Percentiles rank a stretch among this genome's conserved stretches.
Evolutionary conservation across 2,113 vertebrate species (phyloP).

Genomic region (Lasiurus borealis): DNA sequence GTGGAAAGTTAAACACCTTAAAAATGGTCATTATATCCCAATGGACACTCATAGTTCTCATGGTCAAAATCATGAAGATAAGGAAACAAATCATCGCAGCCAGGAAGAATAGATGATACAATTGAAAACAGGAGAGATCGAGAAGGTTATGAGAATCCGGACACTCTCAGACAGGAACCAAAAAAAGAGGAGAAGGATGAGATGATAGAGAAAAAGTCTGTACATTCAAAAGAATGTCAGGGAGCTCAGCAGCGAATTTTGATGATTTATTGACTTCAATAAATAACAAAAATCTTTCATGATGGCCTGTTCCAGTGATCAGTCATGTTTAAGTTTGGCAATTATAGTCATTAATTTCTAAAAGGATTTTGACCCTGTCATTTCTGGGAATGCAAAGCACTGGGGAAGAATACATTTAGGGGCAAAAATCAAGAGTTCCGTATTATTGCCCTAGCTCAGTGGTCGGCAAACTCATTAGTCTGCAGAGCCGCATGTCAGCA

Average conservation of each 20-base stretch:
- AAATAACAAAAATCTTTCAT: too few relatives aligned
- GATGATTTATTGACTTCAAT: neutral
- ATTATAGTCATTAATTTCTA: too few relatives aligned
- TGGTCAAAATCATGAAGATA: neutral
- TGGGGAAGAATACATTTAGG: too few relatives aligned
- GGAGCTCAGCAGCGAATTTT: neutral
- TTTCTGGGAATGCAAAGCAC: too few relatives aligned
- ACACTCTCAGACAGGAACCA: neutral
- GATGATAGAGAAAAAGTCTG: neutral
- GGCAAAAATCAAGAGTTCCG: too few relatives aligned
- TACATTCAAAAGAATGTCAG: neutral
- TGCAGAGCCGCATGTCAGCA: too few relatives aligned
- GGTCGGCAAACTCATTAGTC: too few relatives aligned
- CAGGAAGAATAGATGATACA: neutral
- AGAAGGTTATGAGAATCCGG: neutral
- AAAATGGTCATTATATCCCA: neutral
- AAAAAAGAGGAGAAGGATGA: too few relatives aligned
- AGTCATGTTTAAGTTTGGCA: too few relatives aligned
- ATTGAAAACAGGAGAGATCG: neutral
- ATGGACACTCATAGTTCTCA: neutral
- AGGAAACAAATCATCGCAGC: neutral
- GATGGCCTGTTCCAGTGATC: neutral
- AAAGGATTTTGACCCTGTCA: too few relatives aligned
- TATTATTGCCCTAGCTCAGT: too few relatives aligned
- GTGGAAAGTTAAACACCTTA: neutral